Evolutionary conservation across 2,888 invertebrate genomes (phyloP), one percentile per base, ranked within the genome.

Genomic region (Nomada goodeniana): DNA sequence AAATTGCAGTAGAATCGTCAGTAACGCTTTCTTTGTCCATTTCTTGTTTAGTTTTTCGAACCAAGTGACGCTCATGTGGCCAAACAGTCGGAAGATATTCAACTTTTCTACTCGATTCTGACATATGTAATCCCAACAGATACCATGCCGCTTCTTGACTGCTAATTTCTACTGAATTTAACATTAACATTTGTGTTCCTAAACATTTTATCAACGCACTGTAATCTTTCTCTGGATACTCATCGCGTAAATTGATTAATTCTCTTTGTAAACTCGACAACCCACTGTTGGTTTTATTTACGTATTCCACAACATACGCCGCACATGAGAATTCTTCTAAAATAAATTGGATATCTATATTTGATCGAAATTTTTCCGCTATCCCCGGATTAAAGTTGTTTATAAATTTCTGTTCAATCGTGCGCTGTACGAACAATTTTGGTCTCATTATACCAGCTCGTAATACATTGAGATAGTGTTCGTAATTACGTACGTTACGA

Each of bases 181-280:
- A 57, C 10, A 57, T 57, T 26, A 57, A 57, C 10, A 57, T 57
- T 23, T 57, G 20, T 13, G 26, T 10, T 23, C 57, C 57, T 9
- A 57, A 9, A 20, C 26, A 20, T 26, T 20, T 57, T 26, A 57
- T 7, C 2, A 57, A 57, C 20, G 3, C 26, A 7, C 10, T 23
- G 13, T 57, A 26, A 57, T 57, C 57, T 57, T 26, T 57, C 10
- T 59, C 59, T 26, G 59, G 59, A 29, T 59, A 29, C 23, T 59
- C 59, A n/a, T 59, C 29, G 3, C 26, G 26, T 29, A 59, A 29
- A 3, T 11, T 18, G 11, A 53, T 53, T 15, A 53, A 13, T 18
- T 53, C 15, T 5, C 1, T 10, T n/a, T 59, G 59, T 15, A 59
- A 36, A 29, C 36, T 59, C 20, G 23, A 23, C 1, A 57, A 29